Conservation (phyloP, 2,797 vertebrate genomes). For the Agapornis canus region DNA sequence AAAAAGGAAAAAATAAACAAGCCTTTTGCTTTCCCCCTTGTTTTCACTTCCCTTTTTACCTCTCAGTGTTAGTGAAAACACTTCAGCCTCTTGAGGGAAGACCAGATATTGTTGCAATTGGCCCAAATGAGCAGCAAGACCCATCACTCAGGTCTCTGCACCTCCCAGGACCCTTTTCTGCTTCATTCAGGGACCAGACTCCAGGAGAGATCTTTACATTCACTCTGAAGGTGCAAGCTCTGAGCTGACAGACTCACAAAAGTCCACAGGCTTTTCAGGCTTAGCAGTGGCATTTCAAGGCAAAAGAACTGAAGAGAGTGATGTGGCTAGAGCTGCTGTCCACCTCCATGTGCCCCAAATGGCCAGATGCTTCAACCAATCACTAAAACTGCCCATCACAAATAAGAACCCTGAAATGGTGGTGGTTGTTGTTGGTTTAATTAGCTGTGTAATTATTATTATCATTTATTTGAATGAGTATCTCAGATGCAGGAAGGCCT, state of each 20-base stretch:
- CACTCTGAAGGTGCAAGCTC: neutral
- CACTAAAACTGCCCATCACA: neutral
- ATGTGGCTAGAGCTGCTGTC: neutral
- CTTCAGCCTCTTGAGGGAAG: neutral
- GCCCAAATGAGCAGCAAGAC: neutral
- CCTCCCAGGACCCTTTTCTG: neutral
- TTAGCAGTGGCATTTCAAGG: neutral
- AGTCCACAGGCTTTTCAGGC: neutral
- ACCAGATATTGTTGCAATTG: neutral
- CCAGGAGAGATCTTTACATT: neutral
- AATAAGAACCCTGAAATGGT: neutral
- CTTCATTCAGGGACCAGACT: neutral
- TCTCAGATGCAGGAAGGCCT: neutral
- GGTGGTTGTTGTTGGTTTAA: neutral
- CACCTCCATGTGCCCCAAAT: neutral
- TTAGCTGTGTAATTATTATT: neutral
- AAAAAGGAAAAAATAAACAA: neutral
- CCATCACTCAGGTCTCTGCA: neutral
- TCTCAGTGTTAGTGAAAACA: neutral
- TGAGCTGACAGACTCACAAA: neutral
- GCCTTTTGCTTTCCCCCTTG: neutral
- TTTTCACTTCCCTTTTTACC: conserved; percentile 14
- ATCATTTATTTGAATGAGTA: neutral
- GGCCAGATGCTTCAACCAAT: neutral
- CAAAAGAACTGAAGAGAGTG: neutral